Evolutionary conservation across 1,140 invertebrate species (phyloP).

Genomic region (Ganaspis sp.): DNA sequence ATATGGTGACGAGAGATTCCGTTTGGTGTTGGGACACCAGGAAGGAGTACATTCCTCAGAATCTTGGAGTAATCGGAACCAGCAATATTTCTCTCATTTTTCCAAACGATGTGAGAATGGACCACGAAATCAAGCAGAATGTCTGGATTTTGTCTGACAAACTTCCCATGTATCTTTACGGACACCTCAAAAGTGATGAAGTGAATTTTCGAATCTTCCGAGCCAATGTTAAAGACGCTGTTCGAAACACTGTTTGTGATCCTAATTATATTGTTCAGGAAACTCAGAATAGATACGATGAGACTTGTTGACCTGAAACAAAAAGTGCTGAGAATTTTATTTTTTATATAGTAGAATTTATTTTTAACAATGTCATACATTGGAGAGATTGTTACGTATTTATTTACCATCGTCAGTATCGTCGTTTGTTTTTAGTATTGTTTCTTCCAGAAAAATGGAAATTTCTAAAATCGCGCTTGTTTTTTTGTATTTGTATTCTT

Average conservation of each 20-base stretch:
- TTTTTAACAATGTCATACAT: too few relatives aligned
- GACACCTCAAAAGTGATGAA: slow-evolving; percentile 79
- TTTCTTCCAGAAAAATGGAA: too few relatives aligned
- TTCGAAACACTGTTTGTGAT: slow-evolving; percentile 83
- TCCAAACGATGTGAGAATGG: slow-evolving; percentile 87
- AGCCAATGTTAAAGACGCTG: slow-evolving; percentile 79
- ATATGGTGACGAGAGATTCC: slow-evolving; percentile 83
- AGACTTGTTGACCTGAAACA: slow-evolving; percentile 62
- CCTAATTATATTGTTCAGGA: slow-evolving; percentile 72
- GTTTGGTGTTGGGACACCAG: slow-evolving; percentile 88
- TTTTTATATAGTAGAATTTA: neutral
- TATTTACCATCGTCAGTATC: too few relatives aligned
- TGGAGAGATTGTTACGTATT: too few relatives aligned
- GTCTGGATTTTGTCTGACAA: slow-evolving; percentile 87
- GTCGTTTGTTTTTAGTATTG: too few relatives aligned
- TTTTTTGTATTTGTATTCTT: too few relatives aligned
- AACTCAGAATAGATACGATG: slow-evolving; percentile 62
- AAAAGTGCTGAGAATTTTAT: neutral
- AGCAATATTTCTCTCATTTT: slow-evolving; percentile 81
- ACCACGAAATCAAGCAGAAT: slow-evolving; percentile 81
- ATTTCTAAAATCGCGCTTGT: too few relatives aligned
- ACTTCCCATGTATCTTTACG: slow-evolving; percentile 85
- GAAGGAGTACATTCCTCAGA: slow-evolving; percentile 81
- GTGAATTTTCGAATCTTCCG: slow-evolving; percentile 85
- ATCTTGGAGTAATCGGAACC: slow-evolving; percentile 79